These are phyloP conservation scores for Lepidocyrtinus sp. DNA, from an alignment of 2,888 invertebrate species.

Conservation along the genomic window DNA sequence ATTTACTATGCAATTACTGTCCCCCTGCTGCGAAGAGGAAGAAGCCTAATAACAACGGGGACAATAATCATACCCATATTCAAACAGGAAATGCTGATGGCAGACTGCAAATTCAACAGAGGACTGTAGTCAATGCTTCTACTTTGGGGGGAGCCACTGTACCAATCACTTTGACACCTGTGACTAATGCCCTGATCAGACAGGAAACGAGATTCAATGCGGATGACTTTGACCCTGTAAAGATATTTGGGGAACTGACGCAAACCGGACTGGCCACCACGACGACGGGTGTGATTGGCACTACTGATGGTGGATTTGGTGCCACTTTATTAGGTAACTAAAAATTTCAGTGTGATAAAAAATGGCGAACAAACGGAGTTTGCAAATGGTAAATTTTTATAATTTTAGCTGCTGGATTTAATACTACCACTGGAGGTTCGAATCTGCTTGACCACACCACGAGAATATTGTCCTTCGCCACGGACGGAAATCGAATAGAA, in stretches of 20 bases:
- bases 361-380: too few species aligned
- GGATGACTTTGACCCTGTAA: constrained; percentile 52
- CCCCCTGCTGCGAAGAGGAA: constrained; percentile 52
- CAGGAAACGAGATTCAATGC: constrained; percentile 49
- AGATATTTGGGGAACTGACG: constrained; percentile 49
- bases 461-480: constrained; percentile 47
- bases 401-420: constrained; percentile 34
- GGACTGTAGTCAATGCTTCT: constrained; percentile 23
- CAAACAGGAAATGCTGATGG: constrained; percentile 37
- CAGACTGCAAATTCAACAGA: constrained; percentile 36
- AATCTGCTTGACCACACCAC: constrained; percentile 48
- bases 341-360: too few species aligned
- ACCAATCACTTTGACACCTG: constrained; percentile 47
- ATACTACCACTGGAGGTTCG: constrained; percentile 39
- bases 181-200: constrained; percentile 45
- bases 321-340: constrained; percentile 39
- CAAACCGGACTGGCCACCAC: constrained; percentile 45
- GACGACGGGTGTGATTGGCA: constrained; percentile 40
- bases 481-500: constrained; percentile 45
- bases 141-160: constrained; percentile 33
- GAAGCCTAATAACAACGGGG: constrained; percentile 41
- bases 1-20: constrained; percentile 50
- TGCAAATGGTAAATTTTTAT: too few species aligned
- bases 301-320: constrained; percentile 46
- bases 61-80: constrained; percentile 29